Conservation (phyloP, 2,797 vertebrate genomes). For the Calcarius lapponicus region DNA sequence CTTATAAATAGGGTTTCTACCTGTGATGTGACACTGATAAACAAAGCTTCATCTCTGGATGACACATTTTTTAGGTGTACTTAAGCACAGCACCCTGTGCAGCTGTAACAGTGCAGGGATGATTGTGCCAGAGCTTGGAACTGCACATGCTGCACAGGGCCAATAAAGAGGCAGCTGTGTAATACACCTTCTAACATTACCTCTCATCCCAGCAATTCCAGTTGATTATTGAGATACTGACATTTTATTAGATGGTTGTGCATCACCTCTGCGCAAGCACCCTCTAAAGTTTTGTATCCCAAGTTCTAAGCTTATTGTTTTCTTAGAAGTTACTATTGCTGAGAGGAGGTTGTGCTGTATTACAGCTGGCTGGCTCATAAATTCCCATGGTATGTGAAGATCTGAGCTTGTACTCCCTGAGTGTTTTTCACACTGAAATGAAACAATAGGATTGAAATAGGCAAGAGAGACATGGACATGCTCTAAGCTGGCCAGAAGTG, state of each 20-base stretch:
- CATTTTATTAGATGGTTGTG: not conserved
- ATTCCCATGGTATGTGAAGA: not conserved
- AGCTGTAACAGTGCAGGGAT: not conserved
- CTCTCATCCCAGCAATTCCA: not conserved
- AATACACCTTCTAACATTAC: not conserved
- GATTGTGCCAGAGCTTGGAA: not conserved
- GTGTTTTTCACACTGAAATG: not conserved
- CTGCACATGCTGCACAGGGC: not conserved
- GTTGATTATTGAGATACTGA: not conserved
- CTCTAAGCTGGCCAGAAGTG: not conserved
- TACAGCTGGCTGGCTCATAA: not conserved
- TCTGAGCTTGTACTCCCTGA: not conserved
- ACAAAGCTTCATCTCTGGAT: not conserved
- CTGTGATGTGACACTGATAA: not conserved
- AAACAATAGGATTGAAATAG: not conserved
- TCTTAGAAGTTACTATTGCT: not conserved
- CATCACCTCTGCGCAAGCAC: not conserved
- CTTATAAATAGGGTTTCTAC: not conserved
- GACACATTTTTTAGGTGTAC: not conserved
- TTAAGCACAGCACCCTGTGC: not conserved
- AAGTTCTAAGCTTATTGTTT: not conserved
- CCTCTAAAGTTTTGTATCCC: not conserved
- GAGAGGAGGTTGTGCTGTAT: not conserved
- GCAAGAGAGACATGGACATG: accelerated
- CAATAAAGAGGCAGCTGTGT: not conserved